Conservation (phyloP, 2,797 vertebrate genomes). For the Propithecus deckenii region DNA sequence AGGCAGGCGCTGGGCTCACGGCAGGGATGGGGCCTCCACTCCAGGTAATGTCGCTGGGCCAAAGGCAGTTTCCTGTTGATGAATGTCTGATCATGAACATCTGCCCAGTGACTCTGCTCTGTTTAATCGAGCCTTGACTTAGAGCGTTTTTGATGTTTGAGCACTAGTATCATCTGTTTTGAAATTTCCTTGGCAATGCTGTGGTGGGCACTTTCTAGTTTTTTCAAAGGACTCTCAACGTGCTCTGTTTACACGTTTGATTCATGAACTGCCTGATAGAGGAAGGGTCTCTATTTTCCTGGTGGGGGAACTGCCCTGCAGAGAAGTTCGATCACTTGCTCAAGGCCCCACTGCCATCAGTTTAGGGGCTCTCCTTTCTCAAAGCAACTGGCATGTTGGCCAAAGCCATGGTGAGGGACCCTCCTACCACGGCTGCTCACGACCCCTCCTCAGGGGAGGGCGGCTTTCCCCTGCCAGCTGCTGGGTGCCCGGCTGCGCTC, state of each 20-base stretch:
- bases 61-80: not conserved
- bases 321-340: not conserved
- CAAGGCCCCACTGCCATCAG: accelerated
- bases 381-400: not conserved
- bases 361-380: not conserved
- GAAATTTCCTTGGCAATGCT: not conserved
- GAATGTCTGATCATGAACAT: not conserved
- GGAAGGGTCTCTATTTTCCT: not conserved
- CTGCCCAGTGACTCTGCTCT: not conserved
- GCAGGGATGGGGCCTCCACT: not conserved
- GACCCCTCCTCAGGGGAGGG: not conserved
- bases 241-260: not conserved
- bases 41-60: not conserved
- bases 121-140: not conserved
- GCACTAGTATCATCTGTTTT: not conserved
- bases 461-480: no score
- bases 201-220: not conserved
- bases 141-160: not conserved
- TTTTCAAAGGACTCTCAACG: not conserved
- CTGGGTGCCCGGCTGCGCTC: not conserved
- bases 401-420: not conserved
- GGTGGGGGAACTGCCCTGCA: not conserved
- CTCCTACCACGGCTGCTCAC: not conserved
- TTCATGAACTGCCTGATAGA: not conserved
- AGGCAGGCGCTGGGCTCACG: not conserved